Evolutionary conservation across 92 coral and sea anemone genomes (phyloP).

Genomic region (Palythoa heliodiscus): DNA sequence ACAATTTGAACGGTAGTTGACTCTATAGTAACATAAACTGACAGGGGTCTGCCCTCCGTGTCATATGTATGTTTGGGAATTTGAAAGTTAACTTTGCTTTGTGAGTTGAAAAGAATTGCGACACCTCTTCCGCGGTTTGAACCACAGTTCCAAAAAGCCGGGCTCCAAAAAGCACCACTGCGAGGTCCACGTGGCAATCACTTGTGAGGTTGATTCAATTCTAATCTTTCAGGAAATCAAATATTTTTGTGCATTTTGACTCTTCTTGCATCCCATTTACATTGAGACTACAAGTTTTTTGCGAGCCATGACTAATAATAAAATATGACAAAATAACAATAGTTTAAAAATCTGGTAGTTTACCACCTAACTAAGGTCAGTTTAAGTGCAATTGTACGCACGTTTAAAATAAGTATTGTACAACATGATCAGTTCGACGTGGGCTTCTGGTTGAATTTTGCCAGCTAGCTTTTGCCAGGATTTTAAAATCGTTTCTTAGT

Average conservation of each 20-base stretch:
- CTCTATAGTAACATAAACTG: neutral
- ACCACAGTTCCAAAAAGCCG: constrained; percentile 4
- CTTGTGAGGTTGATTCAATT: neutral
- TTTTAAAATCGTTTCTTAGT: neutral
- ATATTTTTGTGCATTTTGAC: neutral
- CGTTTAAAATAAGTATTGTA: neutral
- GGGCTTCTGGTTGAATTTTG: neutral
- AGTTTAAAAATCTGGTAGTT: neutral
- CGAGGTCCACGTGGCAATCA: constrained; percentile 7
- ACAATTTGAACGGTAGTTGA: neutral
- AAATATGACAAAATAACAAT: neutral
- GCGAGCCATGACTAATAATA: constrained; percentile 3
- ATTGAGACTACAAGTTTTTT: no score
- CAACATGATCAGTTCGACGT: neutral
- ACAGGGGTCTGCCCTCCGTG: neutral
- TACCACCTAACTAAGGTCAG: no score
- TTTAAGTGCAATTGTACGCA: neutral
- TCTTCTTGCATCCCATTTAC: no score
- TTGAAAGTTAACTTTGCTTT: neutral
- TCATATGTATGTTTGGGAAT: neutral
- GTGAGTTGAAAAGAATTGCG: neutral
- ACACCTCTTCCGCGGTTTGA: neutral
- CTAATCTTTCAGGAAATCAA: no score
- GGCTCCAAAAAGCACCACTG: constrained; percentile 8
- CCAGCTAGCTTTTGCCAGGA: neutral